Evolutionary conservation across 2,888 invertebrate genomes (phyloP).

Genomic region (Phaedon cochleariae): DNA sequence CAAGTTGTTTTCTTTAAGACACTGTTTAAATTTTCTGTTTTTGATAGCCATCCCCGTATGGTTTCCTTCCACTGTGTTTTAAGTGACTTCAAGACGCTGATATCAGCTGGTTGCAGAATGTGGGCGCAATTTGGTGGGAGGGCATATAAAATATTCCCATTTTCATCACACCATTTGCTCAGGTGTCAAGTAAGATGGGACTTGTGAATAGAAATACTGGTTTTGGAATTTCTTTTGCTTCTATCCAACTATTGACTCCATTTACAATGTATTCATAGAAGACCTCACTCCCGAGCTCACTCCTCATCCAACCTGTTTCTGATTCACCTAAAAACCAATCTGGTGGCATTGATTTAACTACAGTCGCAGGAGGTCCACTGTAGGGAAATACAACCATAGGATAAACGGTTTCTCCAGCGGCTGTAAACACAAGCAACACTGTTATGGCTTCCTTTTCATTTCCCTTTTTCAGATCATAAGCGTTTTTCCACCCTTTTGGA

Average conservation of each 20-base stretch:
- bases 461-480: slow-evolving; percentile 44
- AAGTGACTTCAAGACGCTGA: slow-evolving; percentile 30
- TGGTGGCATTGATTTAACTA: slow-evolving; percentile 31
- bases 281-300: slow-evolving; percentile 22
- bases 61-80: slow-evolving; percentile 25
- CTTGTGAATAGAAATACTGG: slow-evolving; percentile 5
- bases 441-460: slow-evolving; percentile 19
- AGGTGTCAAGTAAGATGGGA: slow-evolving; percentile 2
- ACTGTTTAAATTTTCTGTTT: slow-evolving; percentile 3
- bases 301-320: slow-evolving; percentile 48
- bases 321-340: slow-evolving; percentile 42
- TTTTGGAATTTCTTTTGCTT: slow-evolving; percentile 7
- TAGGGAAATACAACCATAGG: slow-evolving; percentile 30
- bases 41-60: slow-evolving; percentile 15
- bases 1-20: not conserved
- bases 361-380: slow-evolving; percentile 35
- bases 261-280: slow-evolving; percentile 10
- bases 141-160: slow-evolving; percentile 45
- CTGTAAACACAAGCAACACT: slow-evolving; percentile 39
- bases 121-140: slow-evolving; percentile 29
- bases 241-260: slow-evolving; percentile 9
- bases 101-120: slow-evolving; percentile 29
- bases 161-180: slow-evolving; percentile 43
- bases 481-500: slow-evolving; percentile 35
- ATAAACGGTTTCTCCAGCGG: slow-evolving; percentile 36